These are phyloP conservation scores for Graptemys geographica DNA, from an alignment of 2,797 vertebrate species.

Conservation along the genomic window DNA sequence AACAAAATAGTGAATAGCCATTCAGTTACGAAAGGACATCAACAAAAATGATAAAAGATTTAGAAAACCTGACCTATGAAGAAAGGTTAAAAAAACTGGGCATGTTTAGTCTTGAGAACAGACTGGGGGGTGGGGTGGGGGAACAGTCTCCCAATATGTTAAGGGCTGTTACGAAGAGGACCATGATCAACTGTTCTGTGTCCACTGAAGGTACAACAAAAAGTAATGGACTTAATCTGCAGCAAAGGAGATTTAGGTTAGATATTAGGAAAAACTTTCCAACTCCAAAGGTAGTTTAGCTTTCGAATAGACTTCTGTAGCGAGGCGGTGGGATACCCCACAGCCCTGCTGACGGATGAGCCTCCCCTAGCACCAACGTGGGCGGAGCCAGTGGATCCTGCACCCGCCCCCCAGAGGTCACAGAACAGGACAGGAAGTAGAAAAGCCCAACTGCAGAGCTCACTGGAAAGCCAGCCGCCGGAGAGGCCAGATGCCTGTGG, in stretches of 20 bases:
- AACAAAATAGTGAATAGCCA: background rate
- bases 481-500: too few species aligned
- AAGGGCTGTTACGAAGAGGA: background rate
- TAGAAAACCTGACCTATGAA: background rate
- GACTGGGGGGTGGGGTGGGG: too few species aligned
- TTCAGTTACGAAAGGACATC: background rate
- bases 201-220: background rate
- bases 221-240: background rate
- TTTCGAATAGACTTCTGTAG: background rate
- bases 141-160: background rate
- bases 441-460: too few species aligned
- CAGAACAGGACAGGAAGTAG: too few species aligned
- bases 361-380: too few species aligned
- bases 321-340: too few species aligned
- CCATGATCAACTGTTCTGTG: background rate
- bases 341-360: too few species aligned
- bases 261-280: background rate
- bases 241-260: background rate
- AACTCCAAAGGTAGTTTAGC: background rate
- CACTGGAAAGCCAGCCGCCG: too few species aligned
- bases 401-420: too few species aligned
- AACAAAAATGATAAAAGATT: background rate
- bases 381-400: too few species aligned
- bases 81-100: background rate
- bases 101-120: background rate